Conservation (phyloP, 2,797 vertebrate species). For the Myotis daubentonii region DNA sequence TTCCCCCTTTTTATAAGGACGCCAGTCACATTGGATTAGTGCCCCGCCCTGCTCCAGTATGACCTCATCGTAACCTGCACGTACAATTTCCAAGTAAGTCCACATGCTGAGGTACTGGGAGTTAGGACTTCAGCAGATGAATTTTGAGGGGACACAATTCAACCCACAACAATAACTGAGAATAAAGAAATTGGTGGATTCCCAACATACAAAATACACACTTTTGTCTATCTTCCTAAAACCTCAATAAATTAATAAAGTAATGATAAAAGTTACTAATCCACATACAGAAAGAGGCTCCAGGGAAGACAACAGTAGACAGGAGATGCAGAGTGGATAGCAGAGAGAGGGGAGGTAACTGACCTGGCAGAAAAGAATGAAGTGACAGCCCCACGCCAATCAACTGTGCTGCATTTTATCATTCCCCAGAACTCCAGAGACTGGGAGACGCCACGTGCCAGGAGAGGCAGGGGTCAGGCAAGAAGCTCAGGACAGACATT, state of each 20-base stretch:
- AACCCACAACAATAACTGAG: background rate
- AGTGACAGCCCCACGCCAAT: background rate
- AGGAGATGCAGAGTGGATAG: background rate
- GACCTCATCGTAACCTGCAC: background rate
- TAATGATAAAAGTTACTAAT: background rate
- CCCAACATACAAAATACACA: background rate
- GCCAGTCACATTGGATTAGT: background rate
- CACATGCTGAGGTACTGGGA: background rate
- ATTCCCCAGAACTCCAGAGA: background rate
- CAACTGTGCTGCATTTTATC: background rate
- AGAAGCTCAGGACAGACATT: background rate
- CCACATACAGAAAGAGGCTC: background rate
- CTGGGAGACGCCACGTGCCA: background rate
- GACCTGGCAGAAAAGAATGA: background rate
- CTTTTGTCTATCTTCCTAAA: background rate
- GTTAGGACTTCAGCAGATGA: background rate
- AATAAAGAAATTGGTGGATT: background rate
- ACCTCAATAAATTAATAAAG: background rate
- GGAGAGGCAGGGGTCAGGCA: background rate
- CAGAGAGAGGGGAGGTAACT: background rate
- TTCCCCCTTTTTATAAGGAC: background rate
- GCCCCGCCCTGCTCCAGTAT: background rate
- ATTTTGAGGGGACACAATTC: background rate
- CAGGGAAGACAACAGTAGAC: background rate
- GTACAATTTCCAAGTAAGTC: background rate